Evolutionary conservation across 2,888 invertebrate species (phyloP), one percentile per base, ranked within the genome.

Genomic region (Pimpla rufipes): DNA sequence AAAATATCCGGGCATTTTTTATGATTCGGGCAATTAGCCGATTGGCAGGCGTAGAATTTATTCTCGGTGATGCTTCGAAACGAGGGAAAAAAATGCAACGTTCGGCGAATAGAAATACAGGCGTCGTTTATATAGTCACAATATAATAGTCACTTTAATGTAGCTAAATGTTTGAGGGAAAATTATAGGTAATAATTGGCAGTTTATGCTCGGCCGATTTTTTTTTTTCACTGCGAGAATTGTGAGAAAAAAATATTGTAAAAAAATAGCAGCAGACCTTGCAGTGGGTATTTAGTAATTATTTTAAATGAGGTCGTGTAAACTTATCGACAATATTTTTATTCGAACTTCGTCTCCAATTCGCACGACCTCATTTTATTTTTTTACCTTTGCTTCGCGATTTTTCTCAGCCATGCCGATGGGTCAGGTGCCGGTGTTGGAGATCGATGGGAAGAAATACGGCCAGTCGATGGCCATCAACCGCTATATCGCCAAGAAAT

Each of bases 401-500:
- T 7, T 70, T 81, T 64, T 59, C 75, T 3, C 78, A 94, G 94
- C 89, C n/a, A 93, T 93, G 89, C 94, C 94, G 29, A 93, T 94
- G 90, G 93, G 93, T 4, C 94, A 93, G 79, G 84, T 94, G 74
- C 94, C 94, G 0, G 91, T 94, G 0, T 84, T 94, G 79, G 94
- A 94, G 80, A 91, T 94, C 23, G 94, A 94, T 77, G 94, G 93
- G 7, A 93, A 93, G 85, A 87, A 90, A 1, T 92, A 93, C 47
- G 90, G 92, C 83, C 94, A 94, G 83, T 93, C 94, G 2, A 92
- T 92, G 79, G 94, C 95, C 40, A 95, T 95, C 67, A 93, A 94
- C 45, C 94, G 95, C 70, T 95, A 94, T 86, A 87, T 95, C 0
- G 95, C 94, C 1, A 93, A 92, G 76, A 93, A 94, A 86, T 93